Evolutionary conservation across 1,140 invertebrate species (phyloP), one percentile per base, ranked within the genome.

Genomic region (Brachystomella parvula): DNA sequence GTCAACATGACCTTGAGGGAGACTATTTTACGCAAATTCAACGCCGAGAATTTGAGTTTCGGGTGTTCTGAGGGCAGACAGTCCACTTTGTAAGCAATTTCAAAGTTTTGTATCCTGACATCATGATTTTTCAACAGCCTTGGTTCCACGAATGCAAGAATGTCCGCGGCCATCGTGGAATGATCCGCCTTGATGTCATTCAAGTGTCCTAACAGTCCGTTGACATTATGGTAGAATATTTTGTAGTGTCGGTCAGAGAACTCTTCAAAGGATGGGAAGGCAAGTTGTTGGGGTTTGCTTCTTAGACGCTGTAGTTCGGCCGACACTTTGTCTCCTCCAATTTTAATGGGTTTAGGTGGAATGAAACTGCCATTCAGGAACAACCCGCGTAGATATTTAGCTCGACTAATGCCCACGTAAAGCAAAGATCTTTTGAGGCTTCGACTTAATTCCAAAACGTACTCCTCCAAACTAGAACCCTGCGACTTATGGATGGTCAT

Each of bases 371-470:
- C 68, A 21, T 63, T 60, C 2, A 70, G 49, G 21, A 1, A 70
- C 0, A 70, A 29, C 1, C 68, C 68, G 26, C 49, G 39, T 12
- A 32, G 29, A 56, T 58, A 28, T 0, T 59, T 49, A 9, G 56
- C 33, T 49, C 68, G 31, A 26, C 64, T 66, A 33, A 47, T 66
- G 3, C 15, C 67, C 2, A 66, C 64, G 26, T 69, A 69, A 1
- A 66, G 32, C 32, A 32, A 9, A 21, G 66, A 49, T 33, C 60
- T 9, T 26, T 26, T 56, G 9, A 26, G 9, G 6, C 24, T 12
- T 56, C 49, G 6, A 12, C 15, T 6, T 9, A 26, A 9, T 17
- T 26, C 9, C 24, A 56, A 9, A 26, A 56, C 49, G 9, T 12
- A 9, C 9, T 6, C 15, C 9, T 56, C 24, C 9, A 17, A 56